Percentiles rank a stretch among this genome's conserved stretches.
Conservation (phyloP, 2,888 invertebrate species). For the Tachina grossa region DNA sequence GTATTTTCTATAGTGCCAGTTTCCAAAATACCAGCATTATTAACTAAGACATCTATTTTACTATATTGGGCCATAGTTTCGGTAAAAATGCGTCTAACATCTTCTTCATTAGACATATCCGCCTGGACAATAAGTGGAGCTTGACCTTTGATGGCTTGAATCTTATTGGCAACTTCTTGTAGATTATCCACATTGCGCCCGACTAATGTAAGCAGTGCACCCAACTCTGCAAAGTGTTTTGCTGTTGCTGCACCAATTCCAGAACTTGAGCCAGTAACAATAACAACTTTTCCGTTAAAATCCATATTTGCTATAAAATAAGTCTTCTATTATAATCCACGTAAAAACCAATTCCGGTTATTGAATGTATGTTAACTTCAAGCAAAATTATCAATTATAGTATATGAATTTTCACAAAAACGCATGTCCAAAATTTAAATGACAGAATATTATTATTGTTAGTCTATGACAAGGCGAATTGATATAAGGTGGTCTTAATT, state of each 20-base stretch:
- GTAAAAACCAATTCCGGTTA: background rate
- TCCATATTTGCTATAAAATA: constrained; percentile 81
- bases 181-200: constrained; percentile 87
- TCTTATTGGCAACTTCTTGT: constrained; percentile 85
- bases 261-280: constrained; percentile 88
- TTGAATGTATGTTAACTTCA: background rate
- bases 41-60: constrained; percentile 91
- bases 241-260: constrained; percentile 90
- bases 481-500: too few relatives aligned
- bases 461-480: too few relatives aligned
- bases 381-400: constrained; percentile 3
- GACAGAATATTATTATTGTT: too few relatives aligned
- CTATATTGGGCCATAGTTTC: constrained; percentile 89
- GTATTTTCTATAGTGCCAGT: constrained; percentile 93
- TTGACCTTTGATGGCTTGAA: constrained; percentile 77
- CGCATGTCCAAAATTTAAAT: background rate
- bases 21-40: constrained; percentile 94
- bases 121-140: constrained; percentile 86
- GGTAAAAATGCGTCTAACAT: constrained; percentile 88
- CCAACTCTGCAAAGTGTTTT: constrained; percentile 86
- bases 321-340: background rate
- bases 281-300: constrained; percentile 85
- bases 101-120: constrained; percentile 89
- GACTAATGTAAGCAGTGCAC: constrained; percentile 86
- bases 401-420: background rate